Percentiles rank a stretch among this genome's conserved stretches.
Evolutionary conservation across 2,888 invertebrate species (phyloP).

Genomic region (Drosophila glabriapex): DNA sequence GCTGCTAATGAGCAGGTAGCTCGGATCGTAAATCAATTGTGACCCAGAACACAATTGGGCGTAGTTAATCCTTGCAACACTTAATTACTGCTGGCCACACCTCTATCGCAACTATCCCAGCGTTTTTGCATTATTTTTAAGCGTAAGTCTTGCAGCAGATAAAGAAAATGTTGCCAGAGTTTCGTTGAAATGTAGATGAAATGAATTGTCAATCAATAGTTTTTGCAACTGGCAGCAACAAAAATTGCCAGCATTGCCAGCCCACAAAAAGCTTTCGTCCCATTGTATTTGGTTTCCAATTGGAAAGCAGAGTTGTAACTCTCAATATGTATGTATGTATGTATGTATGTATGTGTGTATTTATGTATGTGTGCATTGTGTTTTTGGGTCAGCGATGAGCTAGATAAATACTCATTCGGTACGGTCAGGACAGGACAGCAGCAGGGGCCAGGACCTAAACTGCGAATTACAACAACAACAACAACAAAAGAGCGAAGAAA

Average conservation of each 20-base stretch:
- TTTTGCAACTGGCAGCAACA: neutral
- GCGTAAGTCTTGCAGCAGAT: neutral
- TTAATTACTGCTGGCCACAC: slow-evolving; percentile 61
- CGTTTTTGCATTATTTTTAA: neutral
- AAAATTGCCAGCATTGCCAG: neutral
- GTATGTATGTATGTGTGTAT: neutral
- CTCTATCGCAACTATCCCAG: neutral
- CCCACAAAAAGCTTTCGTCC: neutral
- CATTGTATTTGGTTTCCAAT: neutral
- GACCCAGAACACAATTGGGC: slow-evolving; percentile 34
- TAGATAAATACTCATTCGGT: slow-evolving; percentile 6
- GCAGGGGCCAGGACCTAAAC: slow-evolving; percentile 13
- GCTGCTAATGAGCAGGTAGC: slow-evolving; percentile 68
- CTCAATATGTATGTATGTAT: neutral
- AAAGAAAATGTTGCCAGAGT: neutral
- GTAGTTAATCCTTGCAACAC: slow-evolving; percentile 72
- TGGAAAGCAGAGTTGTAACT: neutral
- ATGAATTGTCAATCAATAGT: neutral
- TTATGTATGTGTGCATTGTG: neutral
- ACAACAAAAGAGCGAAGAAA: slow-evolving; percentile 35
- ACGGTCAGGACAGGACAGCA: slow-evolving; percentile 9
- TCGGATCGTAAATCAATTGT: slow-evolving; percentile 52
- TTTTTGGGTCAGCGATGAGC: slow-evolving; percentile 13
- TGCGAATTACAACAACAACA: slow-evolving; percentile 18
- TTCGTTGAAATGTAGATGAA: neutral